Base-by-base conservation (phyloP, 1,140 invertebrate genomes). In the Scaptomyza pallida region DNA sequence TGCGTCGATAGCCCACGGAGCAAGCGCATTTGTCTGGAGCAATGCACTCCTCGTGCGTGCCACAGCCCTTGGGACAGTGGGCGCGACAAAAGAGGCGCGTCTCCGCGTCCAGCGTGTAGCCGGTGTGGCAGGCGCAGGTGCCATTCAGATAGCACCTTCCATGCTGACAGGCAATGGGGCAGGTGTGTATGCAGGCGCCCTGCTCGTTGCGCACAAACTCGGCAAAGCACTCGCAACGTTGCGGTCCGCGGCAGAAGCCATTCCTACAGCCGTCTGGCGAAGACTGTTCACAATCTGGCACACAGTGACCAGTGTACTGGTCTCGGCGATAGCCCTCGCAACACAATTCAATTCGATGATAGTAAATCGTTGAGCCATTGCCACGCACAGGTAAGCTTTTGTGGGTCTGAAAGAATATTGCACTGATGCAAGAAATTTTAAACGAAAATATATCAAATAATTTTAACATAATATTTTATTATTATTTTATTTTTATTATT, bases 121-220 rank as follows among this genome's bases (percentile, higher is more conserved):
- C 95, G 1, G 91, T 76, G 37, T 93, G 93, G 82, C 95, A 96
- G 2, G 92, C 91, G 80, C 95, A 94, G 0, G 91, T 78, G n/a
- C 90, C 83, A n/a, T 92, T 89, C 3, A 91, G 64, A 41, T 83
- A 88, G 43, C 90, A 91, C 5, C 74, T 68, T 1, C 93, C 93
- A 35, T 93, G 90, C 45, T 83, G 77, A 43, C 91, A 91, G 1
- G 76, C 74, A 15, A 91, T 80, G 5, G 91, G 91, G 16, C 91
- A 91, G 6, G 81, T 90, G 45, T 85, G 81, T 6, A 90, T 77
- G 59, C 91, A 91, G 4, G 59, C 55, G 0, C 89, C 91, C 4
- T 48, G 64, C 8, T 81, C 64, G 17, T 91, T 91, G 6, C 92
- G 92, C n/a, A 94, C 93, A 59, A 94, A 94, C 45, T 93, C 93